Evolutionary conservation across 2,888 invertebrate species (phyloP).

Genomic region (Dasypogon diadema): DNA sequence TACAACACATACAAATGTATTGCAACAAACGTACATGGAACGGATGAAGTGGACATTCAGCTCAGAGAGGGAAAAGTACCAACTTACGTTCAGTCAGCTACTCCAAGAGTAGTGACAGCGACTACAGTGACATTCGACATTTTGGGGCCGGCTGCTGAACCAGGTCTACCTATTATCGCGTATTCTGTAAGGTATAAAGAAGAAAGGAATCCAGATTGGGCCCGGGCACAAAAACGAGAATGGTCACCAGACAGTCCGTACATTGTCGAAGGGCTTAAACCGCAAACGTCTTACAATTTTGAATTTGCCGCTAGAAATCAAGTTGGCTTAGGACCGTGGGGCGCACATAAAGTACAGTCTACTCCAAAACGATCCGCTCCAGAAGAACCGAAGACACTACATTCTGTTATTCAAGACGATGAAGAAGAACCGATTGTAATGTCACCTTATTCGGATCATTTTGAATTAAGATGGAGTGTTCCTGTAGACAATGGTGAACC

Average conservation of each 20-base stretch:
- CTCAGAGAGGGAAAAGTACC: slow-evolving; percentile 82
- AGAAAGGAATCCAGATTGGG: slow-evolving; percentile 77
- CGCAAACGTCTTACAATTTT: slow-evolving; percentile 83
- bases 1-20: slow-evolving; percentile 85
- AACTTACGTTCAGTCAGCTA: slow-evolving; percentile 74
- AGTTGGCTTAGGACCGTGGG: slow-evolving; percentile 85
- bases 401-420: slow-evolving; percentile 68
- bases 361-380: slow-evolving; percentile 85
- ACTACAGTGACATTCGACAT: slow-evolving; percentile 87
- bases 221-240: slow-evolving; percentile 76
- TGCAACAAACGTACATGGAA: slow-evolving; percentile 83
- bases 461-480: slow-evolving; percentile 85
- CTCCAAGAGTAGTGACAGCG: slow-evolving; percentile 80
- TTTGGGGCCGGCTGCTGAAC: slow-evolving; percentile 78
- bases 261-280: slow-evolving; percentile 82
- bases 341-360: slow-evolving; percentile 73
- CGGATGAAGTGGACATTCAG: slow-evolving; percentile 76
- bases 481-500: slow-evolving; percentile 92
- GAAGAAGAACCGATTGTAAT: slow-evolving; percentile 70
- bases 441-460: slow-evolving; percentile 81
- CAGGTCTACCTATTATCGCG: slow-evolving; percentile 81
- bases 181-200: slow-evolving; percentile 83
- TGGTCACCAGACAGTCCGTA: slow-evolving; percentile 87
- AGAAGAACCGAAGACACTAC: slow-evolving; percentile 77
- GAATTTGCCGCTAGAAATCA: slow-evolving; percentile 87